A percentile compares a stretch with the other conserved stretches of the same genome.
phyloP scores from a whole-genome alignment of 2,797 vertebrate genomes.

The Oophaga sylvatica region DNA sequence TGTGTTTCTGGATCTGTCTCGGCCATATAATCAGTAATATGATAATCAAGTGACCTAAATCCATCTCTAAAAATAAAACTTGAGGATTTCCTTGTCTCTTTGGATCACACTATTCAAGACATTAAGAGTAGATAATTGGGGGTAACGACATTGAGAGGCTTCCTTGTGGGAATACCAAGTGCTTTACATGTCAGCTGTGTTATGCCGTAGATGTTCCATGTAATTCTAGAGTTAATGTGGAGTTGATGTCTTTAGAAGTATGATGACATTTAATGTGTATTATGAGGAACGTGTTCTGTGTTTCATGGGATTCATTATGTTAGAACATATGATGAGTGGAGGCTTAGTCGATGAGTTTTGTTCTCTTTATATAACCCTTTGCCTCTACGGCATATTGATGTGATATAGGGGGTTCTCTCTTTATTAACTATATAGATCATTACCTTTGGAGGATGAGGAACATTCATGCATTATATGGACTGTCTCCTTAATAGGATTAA shows the following conservation, averaged over 20 bases:
- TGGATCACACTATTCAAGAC: conserved; percentile 11
- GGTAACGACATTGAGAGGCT: background rate
- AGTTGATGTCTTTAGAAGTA: background rate
- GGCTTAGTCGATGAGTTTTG: background rate
- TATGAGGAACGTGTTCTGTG: background rate
- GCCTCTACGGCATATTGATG: background rate
- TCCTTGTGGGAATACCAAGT: background rate
- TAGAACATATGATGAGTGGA: background rate
- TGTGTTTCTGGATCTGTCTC: background rate
- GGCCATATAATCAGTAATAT: background rate
- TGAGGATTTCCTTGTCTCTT: conserved; percentile 28
- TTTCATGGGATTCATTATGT: background rate
- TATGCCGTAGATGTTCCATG: background rate
- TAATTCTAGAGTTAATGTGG: background rate
- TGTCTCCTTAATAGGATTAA: background rate
- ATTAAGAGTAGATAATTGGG: conserved; percentile 25
- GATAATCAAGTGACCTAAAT: conserved; percentile 5
- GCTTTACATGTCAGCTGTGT: background rate
- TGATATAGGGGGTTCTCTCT: background rate
- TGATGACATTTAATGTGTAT: background rate
- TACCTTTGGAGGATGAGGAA: background rate
- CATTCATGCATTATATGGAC: too few species aligned
- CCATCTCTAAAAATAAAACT: conserved; percentile 1
- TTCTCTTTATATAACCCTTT: background rate
- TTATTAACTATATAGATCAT: background rate